These are phyloP conservation scores for Calliopum simillimum DNA, from an alignment of 2,888 invertebrate genomes.

Conservation along the genomic window DNA sequence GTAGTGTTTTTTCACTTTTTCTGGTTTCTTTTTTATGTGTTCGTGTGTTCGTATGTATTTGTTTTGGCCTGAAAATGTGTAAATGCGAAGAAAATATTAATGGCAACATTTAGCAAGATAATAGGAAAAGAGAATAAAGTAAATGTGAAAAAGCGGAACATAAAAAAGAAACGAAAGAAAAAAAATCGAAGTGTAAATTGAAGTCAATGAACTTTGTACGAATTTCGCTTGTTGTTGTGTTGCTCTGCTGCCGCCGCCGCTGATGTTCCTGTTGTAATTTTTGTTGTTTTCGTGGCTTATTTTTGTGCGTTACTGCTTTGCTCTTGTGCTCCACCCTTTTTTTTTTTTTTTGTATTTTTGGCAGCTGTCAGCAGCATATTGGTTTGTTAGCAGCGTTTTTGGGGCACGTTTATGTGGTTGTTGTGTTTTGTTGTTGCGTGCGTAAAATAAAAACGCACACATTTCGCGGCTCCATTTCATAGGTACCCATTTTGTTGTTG, in stretches of 20 bases:
- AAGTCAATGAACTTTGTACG: constrained; percentile 64
- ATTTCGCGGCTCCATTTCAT: too few relatives aligned
- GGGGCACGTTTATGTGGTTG: constrained; percentile 7
- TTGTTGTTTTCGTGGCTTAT: constrained; percentile 28
- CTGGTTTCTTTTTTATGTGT: not conserved
- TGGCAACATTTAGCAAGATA: constrained; percentile 19
- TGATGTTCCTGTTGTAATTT: constrained; percentile 9
- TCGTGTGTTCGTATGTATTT: constrained; percentile 5
- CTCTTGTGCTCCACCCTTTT: not conserved
- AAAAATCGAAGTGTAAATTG: constrained; percentile 12
- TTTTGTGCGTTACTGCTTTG: constrained; percentile 8
- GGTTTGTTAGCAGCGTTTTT: not conserved
- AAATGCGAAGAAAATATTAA: constrained; percentile 5
- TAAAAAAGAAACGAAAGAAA: not conserved
- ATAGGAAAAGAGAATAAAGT: constrained; percentile 7
- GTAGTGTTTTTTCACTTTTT: not conserved
- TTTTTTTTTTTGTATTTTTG: not conserved
- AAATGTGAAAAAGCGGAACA: not conserved
- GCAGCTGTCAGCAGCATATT: not conserved
- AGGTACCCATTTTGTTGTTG: not conserved
- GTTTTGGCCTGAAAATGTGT: constrained; percentile 9
- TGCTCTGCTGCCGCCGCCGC: constrained; percentile 23
- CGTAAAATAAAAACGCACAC: too few relatives aligned
- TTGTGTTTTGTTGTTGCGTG: not conserved
- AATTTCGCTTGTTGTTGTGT: constrained; percentile 48